Base-by-base conservation (phyloP, 2,797 vertebrate species). In the Thalassophryne amazonica region DNA sequence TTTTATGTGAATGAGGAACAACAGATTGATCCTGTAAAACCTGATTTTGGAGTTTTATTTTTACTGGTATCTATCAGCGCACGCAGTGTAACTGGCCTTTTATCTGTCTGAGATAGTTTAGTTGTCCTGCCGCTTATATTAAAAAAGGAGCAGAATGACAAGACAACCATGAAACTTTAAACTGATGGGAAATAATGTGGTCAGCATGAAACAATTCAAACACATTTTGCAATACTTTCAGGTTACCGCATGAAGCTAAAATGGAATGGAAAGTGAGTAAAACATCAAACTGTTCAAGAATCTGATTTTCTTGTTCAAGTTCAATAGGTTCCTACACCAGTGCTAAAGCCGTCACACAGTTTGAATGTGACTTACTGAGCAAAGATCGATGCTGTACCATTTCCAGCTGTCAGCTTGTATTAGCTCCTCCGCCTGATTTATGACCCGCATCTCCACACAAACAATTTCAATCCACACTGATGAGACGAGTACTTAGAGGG, bases 81-180 rank as follows among this genome's bases (percentile, higher is more conserved):
- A 50, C 41, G 40, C n/a, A n/a, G n/a, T 35, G 21, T 36, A 24
- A 38, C 42, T 28, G 10, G 7, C 47, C 11, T 12, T 18, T 49
- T 17, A 37, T 60, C 54, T 16, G 32, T 49, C 36, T 31, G 11
- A 10, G 43, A 16, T 51, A 38, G 60, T 64, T 47, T n/a, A 1
- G 55, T 41, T 50, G 53, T 24, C 8, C 7, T 49, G 29, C 30
- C 29, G 33, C 34, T 41, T 19, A 21, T 8, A 35, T 14, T 38
- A 52, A 23, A 25, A 59, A 9, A 23, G 43, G 25, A 19, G 38
- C 36, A 24, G 35, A 32, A 13, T 32, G 53, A 35, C 36, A 29
- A 54, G 10, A 24, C n/a, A 39, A 39, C 20, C 10, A 6, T 7
- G 27, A 47, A 8, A 30, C 31, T 21, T 25, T 35, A 34, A 46